Conservation (phyloP, 1,140 invertebrate species). For the Apis laboriosa region DNA sequence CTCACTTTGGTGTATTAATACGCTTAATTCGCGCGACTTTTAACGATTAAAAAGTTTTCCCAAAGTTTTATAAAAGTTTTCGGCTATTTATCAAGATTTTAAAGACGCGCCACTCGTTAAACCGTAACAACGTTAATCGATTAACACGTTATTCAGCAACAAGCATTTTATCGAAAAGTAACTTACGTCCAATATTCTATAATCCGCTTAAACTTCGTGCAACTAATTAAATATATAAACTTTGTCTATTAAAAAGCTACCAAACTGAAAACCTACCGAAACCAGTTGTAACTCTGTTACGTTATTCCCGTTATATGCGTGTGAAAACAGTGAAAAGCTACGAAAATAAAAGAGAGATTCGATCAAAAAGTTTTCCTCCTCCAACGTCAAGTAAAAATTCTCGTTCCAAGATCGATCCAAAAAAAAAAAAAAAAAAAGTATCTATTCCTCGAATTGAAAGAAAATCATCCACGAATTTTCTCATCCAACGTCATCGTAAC, state of each 20-base stretch:
- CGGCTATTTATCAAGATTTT: background rate
- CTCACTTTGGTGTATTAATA: too few relatives aligned
- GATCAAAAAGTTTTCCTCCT: too few relatives aligned
- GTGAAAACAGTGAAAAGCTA: too few relatives aligned
- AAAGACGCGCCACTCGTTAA: background rate
- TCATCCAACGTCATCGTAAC: background rate
- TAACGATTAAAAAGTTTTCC: too few relatives aligned
- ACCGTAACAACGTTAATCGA: background rate
- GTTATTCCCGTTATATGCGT: background rate
- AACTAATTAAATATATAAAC: background rate
- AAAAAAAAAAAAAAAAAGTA: too few relatives aligned
- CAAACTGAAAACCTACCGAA: background rate
- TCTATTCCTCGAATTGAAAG: too few relatives aligned
- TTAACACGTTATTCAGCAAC: background rate
- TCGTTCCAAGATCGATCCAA: too few relatives aligned
- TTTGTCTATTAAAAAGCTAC: background rate
- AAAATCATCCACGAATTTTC: background rate
- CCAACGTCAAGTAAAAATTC: too few relatives aligned
- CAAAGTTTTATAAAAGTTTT: background rate
- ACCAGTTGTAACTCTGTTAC: background rate
- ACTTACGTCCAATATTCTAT: background rate
- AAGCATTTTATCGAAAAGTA: background rate
- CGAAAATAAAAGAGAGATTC: too few relatives aligned
- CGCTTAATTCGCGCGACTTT: too few relatives aligned
- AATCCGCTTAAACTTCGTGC: background rate